Evolutionary conservation across 1,140 invertebrate genomes (phyloP), one percentile per base, ranked within the genome.

Genomic region (Drosophila eugracilis): DNA sequence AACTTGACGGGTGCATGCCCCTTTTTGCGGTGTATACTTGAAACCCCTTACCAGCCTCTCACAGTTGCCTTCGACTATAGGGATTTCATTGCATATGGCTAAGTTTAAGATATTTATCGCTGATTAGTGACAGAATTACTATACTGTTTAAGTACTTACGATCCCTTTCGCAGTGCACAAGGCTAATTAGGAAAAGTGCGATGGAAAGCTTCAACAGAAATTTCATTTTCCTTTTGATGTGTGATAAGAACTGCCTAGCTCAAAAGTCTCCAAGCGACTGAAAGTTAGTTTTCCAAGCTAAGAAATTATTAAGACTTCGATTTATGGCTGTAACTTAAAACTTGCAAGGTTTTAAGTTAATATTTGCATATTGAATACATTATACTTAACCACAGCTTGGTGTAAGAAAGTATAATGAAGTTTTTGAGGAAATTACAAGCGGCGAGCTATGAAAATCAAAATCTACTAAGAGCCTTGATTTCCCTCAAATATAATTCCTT

Each of bases 11-110:
- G n/a, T n/a, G 12, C 50, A 53, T 0, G 21, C 10, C 12, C 24
- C 44, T 17, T 53, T 42, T 15, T 53, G 21, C 14, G 1, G 12
- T n/a, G 50, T 9, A 53, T 42, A 53, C 4, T 14, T 53, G 12
- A 22, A 53, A 24, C 50, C 50, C 4, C 34, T 21, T 19, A 54
- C 2, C 6, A 26, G 17, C 12, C 26, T 34, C 7, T 54, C 10
- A 21, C 36, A 54, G 7, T 54, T 44, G 17, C 44, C 54, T 0
- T 2, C 7, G 10, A 5, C 14, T 9, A 15, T 6, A 9, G 54
- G 54, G 7, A 34, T 30, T 7, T 36, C 1, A 4, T 9, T 10
- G 21, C 54, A 58, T 3, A 48, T 49, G 10, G 30, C 30, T 32
- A n/a, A n/a, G 30, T 32, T 32, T 12, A 32, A 12, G 3, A 32